Percentiles rank a stretch among this genome's conserved stretches.
Evolutionary conservation across 2,888 invertebrate genomes (phyloP).

Genomic region (Brenthis hecate): DNA sequence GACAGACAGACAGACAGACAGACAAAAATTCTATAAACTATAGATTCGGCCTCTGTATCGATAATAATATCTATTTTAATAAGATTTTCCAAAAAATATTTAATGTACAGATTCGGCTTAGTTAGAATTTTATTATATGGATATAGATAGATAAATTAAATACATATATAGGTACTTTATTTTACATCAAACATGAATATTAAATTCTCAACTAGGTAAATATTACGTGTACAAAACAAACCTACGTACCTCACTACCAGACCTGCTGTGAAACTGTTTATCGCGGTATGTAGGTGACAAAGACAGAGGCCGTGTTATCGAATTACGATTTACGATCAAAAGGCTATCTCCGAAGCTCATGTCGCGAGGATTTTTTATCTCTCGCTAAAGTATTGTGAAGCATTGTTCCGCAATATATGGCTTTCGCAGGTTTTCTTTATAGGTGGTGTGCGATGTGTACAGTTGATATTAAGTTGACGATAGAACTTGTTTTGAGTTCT

Average conservation of each 20-base stretch:
- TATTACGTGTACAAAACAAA: neutral
- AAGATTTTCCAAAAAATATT: too few species aligned
- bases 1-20: too few species aligned
- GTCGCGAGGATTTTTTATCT: slow-evolving; percentile 60
- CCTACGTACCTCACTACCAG: slow-evolving; percentile 56
- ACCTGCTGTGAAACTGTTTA: slow-evolving; percentile 23
- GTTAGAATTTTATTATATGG: too few species aligned
- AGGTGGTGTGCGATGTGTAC: slow-evolving; percentile 5
- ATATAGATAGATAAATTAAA: too few species aligned
- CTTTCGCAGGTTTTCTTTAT: slow-evolving; percentile 27
- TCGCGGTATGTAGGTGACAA: slow-evolving; percentile 37
- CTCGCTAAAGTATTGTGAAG: slow-evolving; percentile 51
- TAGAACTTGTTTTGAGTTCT: too few species aligned
- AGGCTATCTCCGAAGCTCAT: slow-evolving; percentile 68
- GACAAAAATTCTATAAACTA: too few species aligned
- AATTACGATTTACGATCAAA: slow-evolving; percentile 73
- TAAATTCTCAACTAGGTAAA: too few species aligned
- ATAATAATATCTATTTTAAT: too few species aligned
- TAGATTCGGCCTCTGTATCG: too few species aligned
- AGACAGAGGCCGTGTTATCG: slow-evolving; percentile 61
- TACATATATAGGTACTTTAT: too few species aligned
- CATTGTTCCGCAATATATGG: slow-evolving; percentile 38
- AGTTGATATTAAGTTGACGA: neutral
- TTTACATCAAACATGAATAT: too few species aligned
- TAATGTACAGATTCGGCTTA: too few species aligned